Base-by-base conservation (phyloP, 2,888 invertebrate species). In the Sesamia inferens region DNA sequence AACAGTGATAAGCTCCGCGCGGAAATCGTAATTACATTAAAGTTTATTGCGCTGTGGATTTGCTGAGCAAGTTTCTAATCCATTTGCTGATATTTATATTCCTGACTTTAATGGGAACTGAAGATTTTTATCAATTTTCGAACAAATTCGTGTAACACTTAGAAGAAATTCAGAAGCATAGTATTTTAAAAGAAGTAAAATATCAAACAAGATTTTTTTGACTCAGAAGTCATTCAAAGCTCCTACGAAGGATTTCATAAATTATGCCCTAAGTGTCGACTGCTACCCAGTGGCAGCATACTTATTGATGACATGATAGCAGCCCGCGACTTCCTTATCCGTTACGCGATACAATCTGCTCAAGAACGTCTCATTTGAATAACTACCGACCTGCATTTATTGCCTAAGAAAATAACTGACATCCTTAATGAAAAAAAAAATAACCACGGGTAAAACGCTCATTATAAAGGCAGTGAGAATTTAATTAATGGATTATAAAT, bases 331-430 rank as follows among this genome's bases (percentile, higher is more conserved):
- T 94, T 93, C 94, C 94, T 94, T 94, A 95, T 94, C 93, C 94
- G 92, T 92, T 90, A 91, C 90, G 90, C 90, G 94, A 94, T 94
- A 91, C 88, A 89, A 95, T 94, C 94, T 91, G 79, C 87, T 87
- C 87, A 87, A 90, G 73, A 78, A 90, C 91, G 92, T 92, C 93
- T 93, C 91, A 95, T 95, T 95, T 95, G 91, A 94, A 95, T 95
- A 94, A 92, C 90, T 90, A 89, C 89, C 90, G 87, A 91, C 90
- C 87, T 90, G 90, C 88, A 91, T 92, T 91, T 87, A 90, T 91
- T 90, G 89, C 89, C 86, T 86, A 84, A 88, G 86, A 84, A 89
- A 90, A 90, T 88, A 87, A 91, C 90, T 82, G 86, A 90, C 90
- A 92, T 92, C 90, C 90, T 90, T 92, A 84, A 88, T 89, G 86